These are phyloP conservation scores for Zaprionus ghesquierei DNA, from an alignment of 1,140 invertebrate species.

Conservation along the genomic window DNA sequence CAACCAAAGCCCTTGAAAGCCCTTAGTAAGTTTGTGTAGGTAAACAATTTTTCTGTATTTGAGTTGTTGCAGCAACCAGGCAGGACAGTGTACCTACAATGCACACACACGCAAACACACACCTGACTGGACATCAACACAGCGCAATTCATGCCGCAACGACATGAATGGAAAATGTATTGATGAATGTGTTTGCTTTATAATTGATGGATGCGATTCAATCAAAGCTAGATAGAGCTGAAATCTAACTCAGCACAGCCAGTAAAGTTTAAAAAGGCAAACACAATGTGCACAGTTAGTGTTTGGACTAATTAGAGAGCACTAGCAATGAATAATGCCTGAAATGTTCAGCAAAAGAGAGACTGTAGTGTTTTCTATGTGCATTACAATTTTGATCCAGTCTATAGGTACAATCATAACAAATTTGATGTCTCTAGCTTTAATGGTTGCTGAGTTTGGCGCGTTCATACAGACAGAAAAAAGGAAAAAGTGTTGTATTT, in stretches of 20 bases:
- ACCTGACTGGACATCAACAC: conserved; percentile 36
- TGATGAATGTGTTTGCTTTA: conserved; percentile 81
- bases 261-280: background rate
- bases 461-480: background rate
- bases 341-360: background rate
- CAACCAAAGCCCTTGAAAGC: too few species aligned
- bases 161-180: conserved; percentile 69
- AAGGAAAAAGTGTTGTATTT: too few species aligned
- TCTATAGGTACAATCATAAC: background rate
- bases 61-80: too few species aligned
- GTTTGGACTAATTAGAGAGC: background rate
- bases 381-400: background rate
- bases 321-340: background rate
- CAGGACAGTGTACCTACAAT: background rate
- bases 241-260: background rate
- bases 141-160: conserved; percentile 57
- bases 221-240: background rate
- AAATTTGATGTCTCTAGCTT: conserved; percentile 8
- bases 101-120: background rate
- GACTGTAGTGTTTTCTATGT: too few species aligned
- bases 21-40: too few species aligned
- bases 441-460: background rate
- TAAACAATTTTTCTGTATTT: too few species aligned
- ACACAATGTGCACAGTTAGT: background rate
- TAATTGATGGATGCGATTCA: conserved; percentile 79